Evolutionary conservation across 2,113 vertebrate genomes (phyloP).

Genomic region (Nycticebus coucang): DNA sequence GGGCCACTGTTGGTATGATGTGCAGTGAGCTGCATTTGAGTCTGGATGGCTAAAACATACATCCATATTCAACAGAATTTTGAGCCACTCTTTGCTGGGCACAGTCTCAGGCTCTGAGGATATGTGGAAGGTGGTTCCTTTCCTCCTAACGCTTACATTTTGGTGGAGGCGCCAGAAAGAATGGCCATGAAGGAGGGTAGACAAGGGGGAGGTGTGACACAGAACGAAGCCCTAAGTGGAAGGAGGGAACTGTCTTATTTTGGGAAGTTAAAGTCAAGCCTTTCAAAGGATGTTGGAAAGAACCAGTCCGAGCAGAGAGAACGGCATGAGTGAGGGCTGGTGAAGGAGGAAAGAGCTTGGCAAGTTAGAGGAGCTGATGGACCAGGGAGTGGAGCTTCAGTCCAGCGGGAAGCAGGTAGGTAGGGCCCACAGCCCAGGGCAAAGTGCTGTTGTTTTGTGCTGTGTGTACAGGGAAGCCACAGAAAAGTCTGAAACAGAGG

Average conservation of each 20-base stretch:
- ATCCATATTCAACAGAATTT: not conserved
- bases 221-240: not conserved
- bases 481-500: not conserved
- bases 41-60: not conserved
- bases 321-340: not conserved
- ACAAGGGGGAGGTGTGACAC: not conserved
- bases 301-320: not conserved
- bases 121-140: not conserved
- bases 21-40: not conserved
- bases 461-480: not conserved
- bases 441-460: not conserved
- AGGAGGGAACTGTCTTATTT: not conserved
- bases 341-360: not conserved
- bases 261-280: not conserved
- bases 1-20: no score
- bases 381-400: fast-evolving
- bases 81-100: not conserved
- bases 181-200: not conserved
- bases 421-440: fast-evolving
- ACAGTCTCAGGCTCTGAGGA: not conserved
- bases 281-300: not conserved
- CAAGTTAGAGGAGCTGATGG: not conserved
- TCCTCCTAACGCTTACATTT: not conserved
- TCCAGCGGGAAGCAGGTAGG: not conserved
- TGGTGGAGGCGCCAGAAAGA: not conserved